Conservation (phyloP, 2,797 vertebrate genomes). For the Smutsia gigantea region DNA sequence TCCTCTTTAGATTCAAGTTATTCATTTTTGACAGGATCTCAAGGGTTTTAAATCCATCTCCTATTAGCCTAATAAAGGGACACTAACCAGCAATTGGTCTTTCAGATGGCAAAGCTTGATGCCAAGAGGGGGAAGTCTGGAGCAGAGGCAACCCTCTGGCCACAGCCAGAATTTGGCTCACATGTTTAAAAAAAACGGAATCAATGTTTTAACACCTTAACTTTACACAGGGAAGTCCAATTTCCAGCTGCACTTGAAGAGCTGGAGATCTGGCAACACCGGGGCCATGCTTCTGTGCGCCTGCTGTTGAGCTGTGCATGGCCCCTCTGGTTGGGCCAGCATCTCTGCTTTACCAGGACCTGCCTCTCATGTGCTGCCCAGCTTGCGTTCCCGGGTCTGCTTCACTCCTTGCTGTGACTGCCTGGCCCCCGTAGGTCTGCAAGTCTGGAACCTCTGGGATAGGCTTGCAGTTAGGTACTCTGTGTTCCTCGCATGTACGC, state of each 20-base stretch:
- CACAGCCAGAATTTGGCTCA: background rate
- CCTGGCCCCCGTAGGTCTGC: background rate
- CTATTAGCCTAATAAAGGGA: background rate
- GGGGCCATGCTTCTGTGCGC: background rate
- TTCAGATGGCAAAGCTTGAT: background rate
- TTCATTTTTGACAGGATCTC: background rate
- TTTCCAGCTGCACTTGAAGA: background rate
- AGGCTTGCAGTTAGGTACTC: background rate
- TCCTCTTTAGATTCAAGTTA: background rate
- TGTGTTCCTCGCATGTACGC: background rate
- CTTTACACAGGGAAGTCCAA: background rate
- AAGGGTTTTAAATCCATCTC: background rate
- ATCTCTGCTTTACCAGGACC: accelerated
- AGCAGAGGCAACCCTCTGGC: background rate
- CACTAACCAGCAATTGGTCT: background rate
- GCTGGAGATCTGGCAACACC: background rate
- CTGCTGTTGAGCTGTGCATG: accelerated
- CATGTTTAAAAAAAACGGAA: background rate
- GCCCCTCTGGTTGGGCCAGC: too few relatives aligned
- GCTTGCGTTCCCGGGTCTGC: accelerated
- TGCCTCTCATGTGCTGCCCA: accelerated
- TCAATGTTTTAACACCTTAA: background rate
- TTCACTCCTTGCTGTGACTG: background rate
- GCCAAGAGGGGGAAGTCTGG: background rate
- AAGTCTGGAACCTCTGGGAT: background rate